A percentile compares a stretch with the other conserved stretches of the same genome.
Conservation (phyloP, 2,113 vertebrate species). For the Equus przewalskii region DNA sequence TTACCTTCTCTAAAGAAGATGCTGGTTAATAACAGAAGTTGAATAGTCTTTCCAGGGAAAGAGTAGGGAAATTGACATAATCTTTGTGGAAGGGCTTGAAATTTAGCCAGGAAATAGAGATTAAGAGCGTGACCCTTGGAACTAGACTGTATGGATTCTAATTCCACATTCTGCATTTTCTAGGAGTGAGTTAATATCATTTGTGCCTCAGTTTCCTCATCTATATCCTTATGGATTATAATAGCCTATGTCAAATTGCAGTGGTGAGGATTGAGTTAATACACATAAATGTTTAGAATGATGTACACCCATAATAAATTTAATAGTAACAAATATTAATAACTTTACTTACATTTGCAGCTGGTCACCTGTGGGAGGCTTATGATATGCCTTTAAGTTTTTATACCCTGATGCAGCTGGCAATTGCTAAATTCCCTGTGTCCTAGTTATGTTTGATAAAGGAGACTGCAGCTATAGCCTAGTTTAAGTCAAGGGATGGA, state of each 20-base stretch:
- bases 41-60: background rate
- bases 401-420: background rate
- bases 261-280: background rate
- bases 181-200: background rate
- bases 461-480: background rate
- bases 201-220: background rate
- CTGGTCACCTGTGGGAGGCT: background rate
- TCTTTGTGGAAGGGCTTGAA: background rate
- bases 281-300: background rate
- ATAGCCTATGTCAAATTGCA: background rate
- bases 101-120: background rate
- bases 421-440: background rate
- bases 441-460: background rate
- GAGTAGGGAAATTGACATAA: background rate
- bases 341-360: background rate
- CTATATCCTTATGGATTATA: background rate
- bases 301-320: background rate
- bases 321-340: background rate
- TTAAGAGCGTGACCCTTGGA: background rate
- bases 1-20: background rate
- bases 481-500: background rate
- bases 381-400: background rate
- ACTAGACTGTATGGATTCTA: background rate
- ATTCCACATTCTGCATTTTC: background rate
- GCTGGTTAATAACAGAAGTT: background rate